Evolutionary conservation across 92 coral and sea anemone genomes (phyloP), one percentile per base, ranked within the genome.

Genomic region (Epizoanthus fatuus): DNA sequence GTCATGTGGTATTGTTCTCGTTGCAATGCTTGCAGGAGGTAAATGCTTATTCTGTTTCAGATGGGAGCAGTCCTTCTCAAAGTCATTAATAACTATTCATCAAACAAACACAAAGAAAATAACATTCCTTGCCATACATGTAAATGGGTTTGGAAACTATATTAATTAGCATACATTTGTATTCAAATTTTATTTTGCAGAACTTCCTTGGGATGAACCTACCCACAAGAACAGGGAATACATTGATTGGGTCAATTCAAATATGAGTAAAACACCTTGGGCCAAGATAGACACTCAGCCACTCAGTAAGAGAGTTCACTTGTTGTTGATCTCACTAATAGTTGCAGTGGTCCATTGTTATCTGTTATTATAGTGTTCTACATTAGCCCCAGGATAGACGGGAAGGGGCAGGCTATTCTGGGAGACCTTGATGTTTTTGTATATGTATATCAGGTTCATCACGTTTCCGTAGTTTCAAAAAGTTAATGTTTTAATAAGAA

Each of bases 21-120:
- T 95, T 20, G 99, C 99, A 4, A 97, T 97, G 99, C 81, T 97
- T 38, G 98, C 97, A 16, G 99, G 99, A 87, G 99, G 99, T 97
- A 86, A 29, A 7, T 8, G 5, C 51, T 25, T 13, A 3, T 32
- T n/a, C 79, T 14, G 4, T 55, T 29, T 29, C 35, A 2, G 35
- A 29, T 29, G 35, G 2, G 35, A 29, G 35, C 35, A 29, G 35
- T 29, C 35, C 35, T 29, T 29, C 35, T 29, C 35, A 29, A 29
- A 29, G 9, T 2, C 14, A 49, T 49, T 49, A 49, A 6, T 44
- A 4, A 49, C 53, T 49, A 49, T 49, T 10, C 47, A 25, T 29
- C 35, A 44, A 76, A 7, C 13, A 63, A 11, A 63, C 38, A 20
- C 69, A 63, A 49, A 12, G 35, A 10, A 75, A 44, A 75, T 56